A percentile compares a stretch with the other conserved stretches of the same genome.
phyloP scores from a whole-genome alignment of 2,113 vertebrate species.

The Actenoides hombroni region DNA sequence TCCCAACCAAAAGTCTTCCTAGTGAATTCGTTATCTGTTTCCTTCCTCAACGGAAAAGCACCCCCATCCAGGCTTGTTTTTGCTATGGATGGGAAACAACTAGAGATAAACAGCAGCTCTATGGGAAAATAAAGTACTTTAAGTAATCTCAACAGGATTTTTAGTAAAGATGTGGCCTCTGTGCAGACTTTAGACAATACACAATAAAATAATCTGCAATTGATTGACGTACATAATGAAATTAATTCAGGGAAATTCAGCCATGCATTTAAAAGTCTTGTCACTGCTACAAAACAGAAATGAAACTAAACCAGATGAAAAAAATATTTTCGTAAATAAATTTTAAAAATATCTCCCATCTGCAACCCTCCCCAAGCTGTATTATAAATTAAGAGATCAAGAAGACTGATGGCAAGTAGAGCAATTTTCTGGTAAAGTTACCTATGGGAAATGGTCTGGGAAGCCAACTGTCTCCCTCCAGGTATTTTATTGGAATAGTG shows the following conservation, averaged over 20 bases:
- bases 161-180: neutral
- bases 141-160: constrained; percentile 31
- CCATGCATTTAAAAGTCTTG: neutral
- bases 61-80: constrained; percentile 30
- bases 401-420: neutral
- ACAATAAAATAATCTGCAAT: neutral
- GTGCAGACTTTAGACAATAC: constrained; percentile 9
- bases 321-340: neutral
- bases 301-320: neutral
- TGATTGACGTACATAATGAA: neutral
- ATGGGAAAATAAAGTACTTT: constrained; percentile 31
- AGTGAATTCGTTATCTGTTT: constrained; percentile 64
- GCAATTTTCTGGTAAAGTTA: neutral
- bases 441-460: neutral
- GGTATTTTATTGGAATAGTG: neutral
- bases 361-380: neutral
- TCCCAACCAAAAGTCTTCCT: constrained; percentile 43
- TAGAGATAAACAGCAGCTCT: constrained; percentile 60
- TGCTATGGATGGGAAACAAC: constrained; percentile 54
- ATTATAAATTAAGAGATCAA: neutral
- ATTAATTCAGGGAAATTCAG: neutral
- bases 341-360: neutral
- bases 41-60: constrained; percentile 56
- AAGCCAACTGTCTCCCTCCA: neutral
- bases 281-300: neutral